Conservation (phyloP, 2,113 vertebrate species). For the Charina bottae region DNA sequence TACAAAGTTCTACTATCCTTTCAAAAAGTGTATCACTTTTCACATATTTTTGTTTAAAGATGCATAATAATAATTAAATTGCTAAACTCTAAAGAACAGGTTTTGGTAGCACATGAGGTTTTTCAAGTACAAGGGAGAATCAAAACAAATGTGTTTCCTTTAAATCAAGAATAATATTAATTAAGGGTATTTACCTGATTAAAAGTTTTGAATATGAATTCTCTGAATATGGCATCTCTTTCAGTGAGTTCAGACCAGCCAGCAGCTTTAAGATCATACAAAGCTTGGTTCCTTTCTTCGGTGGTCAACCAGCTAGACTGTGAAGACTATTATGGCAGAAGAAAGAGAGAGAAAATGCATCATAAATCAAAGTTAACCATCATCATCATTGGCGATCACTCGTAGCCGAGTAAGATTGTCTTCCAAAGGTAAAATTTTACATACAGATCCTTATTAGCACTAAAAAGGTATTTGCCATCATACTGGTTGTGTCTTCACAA, state of each 20-base stretch:
- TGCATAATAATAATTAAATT: background rate
- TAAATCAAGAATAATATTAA: conserved; percentile 14
- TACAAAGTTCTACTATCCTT: background rate
- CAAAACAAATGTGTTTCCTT: conserved; percentile 35
- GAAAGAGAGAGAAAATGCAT: background rate
- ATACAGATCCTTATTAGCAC: background rate
- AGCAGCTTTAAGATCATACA: conserved; percentile 83
- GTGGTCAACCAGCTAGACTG: conserved; percentile 82
- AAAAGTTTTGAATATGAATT: conserved; percentile 92
- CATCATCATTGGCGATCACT: too few relatives aligned
- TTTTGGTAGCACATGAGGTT: background rate
- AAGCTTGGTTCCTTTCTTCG: conserved; percentile 84
- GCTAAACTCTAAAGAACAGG: conserved; percentile 5
- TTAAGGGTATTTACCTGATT: conserved; percentile 83
- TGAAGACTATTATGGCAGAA: conserved; percentile 75
- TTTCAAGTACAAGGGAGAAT: background rate
- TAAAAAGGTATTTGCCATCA: background rate
- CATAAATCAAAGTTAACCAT: conserved; percentile 12
- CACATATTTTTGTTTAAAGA: background rate
- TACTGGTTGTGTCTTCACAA: background rate
- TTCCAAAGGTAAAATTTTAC: too few relatives aligned
- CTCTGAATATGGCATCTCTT: conserved; percentile 93
- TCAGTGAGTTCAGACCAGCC: conserved; percentile 88
- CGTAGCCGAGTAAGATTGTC: too few relatives aligned
- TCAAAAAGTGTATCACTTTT: background rate